Conservation (phyloP, 2,797 vertebrate genomes). For the Euthynnus affinis region DNA sequence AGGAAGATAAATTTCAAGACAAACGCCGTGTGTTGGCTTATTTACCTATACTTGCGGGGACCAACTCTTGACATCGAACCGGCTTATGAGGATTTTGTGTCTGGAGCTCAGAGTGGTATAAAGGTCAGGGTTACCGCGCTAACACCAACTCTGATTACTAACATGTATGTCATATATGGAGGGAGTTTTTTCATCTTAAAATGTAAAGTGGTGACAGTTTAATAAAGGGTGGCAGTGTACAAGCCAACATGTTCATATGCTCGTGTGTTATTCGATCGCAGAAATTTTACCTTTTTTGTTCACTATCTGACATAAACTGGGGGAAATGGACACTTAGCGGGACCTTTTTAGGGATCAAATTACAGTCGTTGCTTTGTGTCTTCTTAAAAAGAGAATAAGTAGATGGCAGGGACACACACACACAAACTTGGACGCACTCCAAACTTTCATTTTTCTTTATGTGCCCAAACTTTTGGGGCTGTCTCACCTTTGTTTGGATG, state of each 20-base stretch:
- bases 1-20: conserved; percentile 24
- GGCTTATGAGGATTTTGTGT: not conserved
- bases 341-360: not conserved
- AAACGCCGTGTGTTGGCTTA: not conserved
- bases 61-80: too few relatives aligned
- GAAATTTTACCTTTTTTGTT: not conserved
- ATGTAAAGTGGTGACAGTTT: not conserved
- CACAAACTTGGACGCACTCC: too few relatives aligned
- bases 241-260: not conserved
- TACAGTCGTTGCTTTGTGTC: too few relatives aligned
- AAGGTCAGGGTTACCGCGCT: too few relatives aligned
- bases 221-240: not conserved
- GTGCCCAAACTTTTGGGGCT: too few relatives aligned
- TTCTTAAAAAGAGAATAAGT: not conserved
- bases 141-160: not conserved
- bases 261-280: not conserved
- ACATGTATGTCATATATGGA: not conserved
- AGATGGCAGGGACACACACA: not conserved
- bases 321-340: not conserved
- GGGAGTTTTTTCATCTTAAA: not conserved
- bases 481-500: not conserved
- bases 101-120: too few relatives aligned
- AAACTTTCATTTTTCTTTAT: too few relatives aligned
- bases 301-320: not conserved
- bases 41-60: not conserved